Base-by-base conservation (phyloP, 2,888 invertebrate genomes). In the Coenonympha arcania region DNA sequence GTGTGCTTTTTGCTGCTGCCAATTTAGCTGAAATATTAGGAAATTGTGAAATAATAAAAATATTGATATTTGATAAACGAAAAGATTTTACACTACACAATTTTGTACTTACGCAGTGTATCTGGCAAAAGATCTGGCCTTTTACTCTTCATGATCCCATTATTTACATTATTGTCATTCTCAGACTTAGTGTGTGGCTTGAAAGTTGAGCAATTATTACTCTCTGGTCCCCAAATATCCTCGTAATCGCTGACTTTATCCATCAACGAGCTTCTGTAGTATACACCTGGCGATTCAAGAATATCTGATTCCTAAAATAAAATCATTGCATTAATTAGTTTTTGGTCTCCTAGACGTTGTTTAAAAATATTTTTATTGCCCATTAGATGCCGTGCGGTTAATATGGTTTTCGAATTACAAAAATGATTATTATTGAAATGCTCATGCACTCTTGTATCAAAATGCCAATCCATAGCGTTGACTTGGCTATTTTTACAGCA, bases 191-290 rank as follows among this genome's bases (percentile, higher is more conserved):
- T n/a, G n/a, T n/a, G 63, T 59, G 88, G 82, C 63, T 86, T 81
- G 54, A 87, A 87, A 16, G 85, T 81, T 28, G 87, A 79, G 59
- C 86, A 83, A 55, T 73, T 79, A 58, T 84, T 85, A 55, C 76
- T 73, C 68, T 90, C 90, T 46, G 91, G 90, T 56, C 92, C 90
- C 96, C 97, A 97, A 62, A 97, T 92, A 72, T 97, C 97, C 82
- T 97, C 97, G 71, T 97, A 97, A 78, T 97, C 97, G 64, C 96
- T 96, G 37, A 94, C 92, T 84, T 96, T 96, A 71, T 97, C 97
- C 55, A 94, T 93, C 24, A 96, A 88, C 1, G 93, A 93, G 76
- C 95, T 95, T 63, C 93, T 89, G 71, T 93, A 95, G 69, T 95
- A 95, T 44, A 92, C 88, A 55, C 91, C 91, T 24, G 92, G 92